phyloP scores from a whole-genome alignment of 53 echinoderm and acorn worm species.

The Glandiceps talaboti region DNA sequence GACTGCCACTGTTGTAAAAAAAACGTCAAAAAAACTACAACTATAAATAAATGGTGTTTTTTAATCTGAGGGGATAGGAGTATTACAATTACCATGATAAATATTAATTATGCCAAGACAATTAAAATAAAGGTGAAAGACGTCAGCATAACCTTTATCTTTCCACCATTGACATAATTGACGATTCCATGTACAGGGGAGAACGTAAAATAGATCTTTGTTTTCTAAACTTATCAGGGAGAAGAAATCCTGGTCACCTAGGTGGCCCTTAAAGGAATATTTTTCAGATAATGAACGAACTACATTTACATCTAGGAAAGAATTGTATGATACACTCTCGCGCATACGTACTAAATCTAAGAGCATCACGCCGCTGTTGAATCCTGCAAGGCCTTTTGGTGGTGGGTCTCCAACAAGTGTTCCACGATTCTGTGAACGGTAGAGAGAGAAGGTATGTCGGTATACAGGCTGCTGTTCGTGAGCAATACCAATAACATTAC shows the following conservation, averaged over 20 bases:
- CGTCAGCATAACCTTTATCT: constrained; percentile 64
- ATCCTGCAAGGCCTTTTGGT: constrained; percentile 79
- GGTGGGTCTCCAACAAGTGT: constrained; percentile 78
- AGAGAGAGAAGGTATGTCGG: constrained; percentile 77
- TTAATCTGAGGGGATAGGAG: constrained; percentile 89
- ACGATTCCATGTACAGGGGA: constrained; percentile 86
- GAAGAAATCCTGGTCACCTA: constrained; percentile 93
- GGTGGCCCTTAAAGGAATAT: constrained; percentile 78
- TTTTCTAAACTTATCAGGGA: constrained; percentile 61
- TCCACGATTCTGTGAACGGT: constrained; percentile 61
- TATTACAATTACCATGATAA: constrained; percentile 96
- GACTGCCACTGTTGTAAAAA: too few relatives aligned
- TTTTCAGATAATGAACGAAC: constrained; percentile 33
- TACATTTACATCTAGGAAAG: constrained; percentile 20
- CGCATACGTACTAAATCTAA: constrained; percentile 60
- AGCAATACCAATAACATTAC: constrained; percentile 70
- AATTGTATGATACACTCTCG: constrained; percentile 26
- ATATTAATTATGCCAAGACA: constrained; percentile 66
- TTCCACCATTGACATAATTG: constrained; percentile 89
- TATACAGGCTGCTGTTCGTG: constrained; percentile 96
- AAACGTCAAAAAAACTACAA: too few relatives aligned
- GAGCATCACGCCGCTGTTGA: constrained; percentile 87
- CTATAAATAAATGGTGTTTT: too few relatives aligned
- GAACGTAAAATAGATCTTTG: constrained; percentile 60
- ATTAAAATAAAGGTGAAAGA: constrained; percentile 69